A percentile compares a stretch with the other conserved stretches of the same genome.
phyloP scores from a whole-genome alignment of 2,797 vertebrate species.

The Novumbra hubbsi region DNA sequence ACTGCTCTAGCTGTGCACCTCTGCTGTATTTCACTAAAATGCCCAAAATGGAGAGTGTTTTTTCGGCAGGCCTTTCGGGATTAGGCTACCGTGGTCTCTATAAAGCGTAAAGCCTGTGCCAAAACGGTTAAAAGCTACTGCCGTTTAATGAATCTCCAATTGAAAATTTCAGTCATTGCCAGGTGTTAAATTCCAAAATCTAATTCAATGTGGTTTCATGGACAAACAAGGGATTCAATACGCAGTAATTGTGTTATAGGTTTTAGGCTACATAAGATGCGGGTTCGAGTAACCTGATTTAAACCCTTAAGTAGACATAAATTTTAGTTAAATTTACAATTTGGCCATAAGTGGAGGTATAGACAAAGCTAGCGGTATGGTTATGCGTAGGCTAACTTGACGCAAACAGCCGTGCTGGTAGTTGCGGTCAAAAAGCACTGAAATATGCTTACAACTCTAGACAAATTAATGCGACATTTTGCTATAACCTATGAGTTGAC shows the following conservation, averaged over 20 bases:
- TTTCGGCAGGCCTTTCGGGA: constrained; percentile 4
- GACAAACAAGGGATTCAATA: neutral
- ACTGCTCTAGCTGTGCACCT: constrained; percentile 33
- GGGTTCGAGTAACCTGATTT: neutral
- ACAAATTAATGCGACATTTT: neutral
- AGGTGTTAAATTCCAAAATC: neutral
- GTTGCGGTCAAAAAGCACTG: neutral
- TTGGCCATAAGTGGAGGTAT: neutral
- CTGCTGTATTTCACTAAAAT: constrained; percentile 27
- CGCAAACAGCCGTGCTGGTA: neutral
- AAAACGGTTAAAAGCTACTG: neutral
- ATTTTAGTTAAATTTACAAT: neutral
- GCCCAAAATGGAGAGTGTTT: constrained; percentile 3
- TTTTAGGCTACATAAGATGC: neutral
- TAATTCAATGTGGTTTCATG: neutral
- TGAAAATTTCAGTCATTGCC: neutral
- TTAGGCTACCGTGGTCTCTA: constrained; percentile 8
- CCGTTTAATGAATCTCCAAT: neutral
- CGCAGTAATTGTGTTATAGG: neutral
- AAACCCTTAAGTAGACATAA: neutral
- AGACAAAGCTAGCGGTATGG: neutral
- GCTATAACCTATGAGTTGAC: neutral
- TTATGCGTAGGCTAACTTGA: neutral
- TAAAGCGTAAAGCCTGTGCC: constrained; percentile 4
- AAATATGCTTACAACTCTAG: neutral